Percentiles rank a stretch among this genome's conserved stretches.
phyloP scores from a whole-genome alignment of 2,888 invertebrate species.

The Zele albiditarsus region DNA sequence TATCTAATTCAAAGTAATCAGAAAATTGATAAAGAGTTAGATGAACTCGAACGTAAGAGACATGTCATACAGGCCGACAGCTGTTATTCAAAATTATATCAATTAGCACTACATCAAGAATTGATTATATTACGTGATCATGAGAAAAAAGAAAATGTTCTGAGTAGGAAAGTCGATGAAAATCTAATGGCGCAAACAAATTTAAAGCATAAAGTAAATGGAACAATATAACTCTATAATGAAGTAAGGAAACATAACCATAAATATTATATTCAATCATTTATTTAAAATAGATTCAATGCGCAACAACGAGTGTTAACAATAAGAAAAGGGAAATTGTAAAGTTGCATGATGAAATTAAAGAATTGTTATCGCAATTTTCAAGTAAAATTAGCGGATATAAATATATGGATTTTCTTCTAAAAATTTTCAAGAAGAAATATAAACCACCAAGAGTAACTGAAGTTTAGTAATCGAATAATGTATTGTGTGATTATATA shows the following conservation, averaged over 20 bases:
- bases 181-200: slow-evolving; percentile 74
- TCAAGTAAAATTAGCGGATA: slow-evolving; percentile 78
- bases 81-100: slow-evolving; percentile 78
- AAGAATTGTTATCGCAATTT: slow-evolving; percentile 76
- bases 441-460: slow-evolving; percentile 81
- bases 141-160: slow-evolving; percentile 80
- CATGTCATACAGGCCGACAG: slow-evolving; percentile 77
- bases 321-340: slow-evolving; percentile 72
- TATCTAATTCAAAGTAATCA: slow-evolving; percentile 77
- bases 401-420: slow-evolving; percentile 85
- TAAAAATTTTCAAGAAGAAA: slow-evolving; percentile 88
- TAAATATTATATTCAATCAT: background rate
- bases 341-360: slow-evolving; percentile 73
- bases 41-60: slow-evolving; percentile 76
- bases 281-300: slow-evolving; percentile 53
- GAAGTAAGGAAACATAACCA: background rate
- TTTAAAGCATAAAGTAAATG: slow-evolving; percentile 54
- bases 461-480: slow-evolving; percentile 73
- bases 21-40: slow-evolving; percentile 80
- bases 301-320: slow-evolving; percentile 71
- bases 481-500: slow-evolving; percentile 30
- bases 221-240: background rate
- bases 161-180: slow-evolving; percentile 77
- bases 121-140: slow-evolving; percentile 83
- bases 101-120: slow-evolving; percentile 83